phyloP scores from a whole-genome alignment of 2,888 invertebrate genomes.

The Ichneumoninae sp. region DNA sequence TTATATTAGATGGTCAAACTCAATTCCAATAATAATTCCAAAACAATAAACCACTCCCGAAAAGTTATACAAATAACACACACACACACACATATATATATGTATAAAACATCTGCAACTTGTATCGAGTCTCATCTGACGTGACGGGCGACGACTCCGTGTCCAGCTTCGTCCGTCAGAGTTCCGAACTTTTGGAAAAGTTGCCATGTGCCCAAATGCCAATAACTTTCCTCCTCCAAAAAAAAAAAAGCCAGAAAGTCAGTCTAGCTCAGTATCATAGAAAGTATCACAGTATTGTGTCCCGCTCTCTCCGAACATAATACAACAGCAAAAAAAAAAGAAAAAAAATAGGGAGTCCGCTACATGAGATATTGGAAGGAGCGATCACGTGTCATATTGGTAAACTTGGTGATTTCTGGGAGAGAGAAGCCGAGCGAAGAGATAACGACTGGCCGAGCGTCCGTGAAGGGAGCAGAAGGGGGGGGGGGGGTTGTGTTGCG shows the following conservation, averaged over 20 bases:
- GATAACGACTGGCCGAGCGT: conserved; percentile 66
- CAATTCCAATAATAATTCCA: conserved; percentile 26
- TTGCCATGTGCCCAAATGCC: conserved; percentile 47
- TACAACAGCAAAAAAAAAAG: conserved; percentile 47
- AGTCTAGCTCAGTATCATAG: not conserved
- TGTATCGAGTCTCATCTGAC: conserved; percentile 50
- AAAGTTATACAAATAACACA: too few relatives aligned
- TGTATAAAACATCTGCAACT: not conserved
- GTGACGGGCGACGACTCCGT: conserved; percentile 8
- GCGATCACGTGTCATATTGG: conserved; percentile 75
- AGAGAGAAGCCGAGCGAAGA: conserved; percentile 40
- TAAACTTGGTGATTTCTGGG: conserved; percentile 72
- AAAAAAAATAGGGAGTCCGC: conserved; percentile 36
- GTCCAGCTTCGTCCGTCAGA: conserved; percentile 11
- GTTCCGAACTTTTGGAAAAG: conserved; percentile 49
- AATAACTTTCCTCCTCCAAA: conserved; percentile 64
- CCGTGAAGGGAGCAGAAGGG: not conserved
- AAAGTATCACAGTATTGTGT: conserved; percentile 22
- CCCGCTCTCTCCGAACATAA: conserved; percentile 37
- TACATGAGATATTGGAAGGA: conserved; percentile 68
- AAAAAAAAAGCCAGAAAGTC: conserved; percentile 22
- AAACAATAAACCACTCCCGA: conserved; percentile 5
- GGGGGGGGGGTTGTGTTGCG: conserved; percentile 17
- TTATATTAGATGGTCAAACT: too few relatives aligned
- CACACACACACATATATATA: too few relatives aligned